phyloP scores from a whole-genome alignment of 2,113 vertebrate species.

The Anthoscopus minutus region DNA sequence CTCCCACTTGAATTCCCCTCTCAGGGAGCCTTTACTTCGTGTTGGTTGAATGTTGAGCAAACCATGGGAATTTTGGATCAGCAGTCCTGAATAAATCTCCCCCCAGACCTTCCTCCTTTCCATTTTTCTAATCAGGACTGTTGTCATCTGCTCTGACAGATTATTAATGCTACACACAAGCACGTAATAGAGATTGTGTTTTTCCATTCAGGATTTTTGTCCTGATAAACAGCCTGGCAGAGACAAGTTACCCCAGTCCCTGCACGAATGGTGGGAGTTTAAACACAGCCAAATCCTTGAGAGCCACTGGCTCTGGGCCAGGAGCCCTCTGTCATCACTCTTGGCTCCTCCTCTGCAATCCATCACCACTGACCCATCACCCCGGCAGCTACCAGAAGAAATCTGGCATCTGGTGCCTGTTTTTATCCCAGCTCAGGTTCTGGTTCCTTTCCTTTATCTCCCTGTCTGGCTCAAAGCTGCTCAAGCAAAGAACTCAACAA shows the following conservation, averaged over 20 bases:
- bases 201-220: slow-evolving; percentile 19
- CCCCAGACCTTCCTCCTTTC: background rate
- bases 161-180: slow-evolving; percentile 14
- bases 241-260: background rate
- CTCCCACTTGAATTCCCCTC: background rate
- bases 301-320: background rate
- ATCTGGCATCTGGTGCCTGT: slow-evolving; percentile 20
- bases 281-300: slow-evolving; percentile 10
- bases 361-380: slow-evolving; percentile 15
- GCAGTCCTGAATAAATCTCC: background rate
- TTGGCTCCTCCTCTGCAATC: slow-evolving; percentile 48
- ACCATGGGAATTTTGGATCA: background rate
- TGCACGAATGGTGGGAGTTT: background rate
- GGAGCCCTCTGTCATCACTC: background rate
- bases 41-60: background rate
- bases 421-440: background rate
- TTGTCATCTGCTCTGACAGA: slow-evolving; percentile 7
- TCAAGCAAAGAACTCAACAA: background rate
- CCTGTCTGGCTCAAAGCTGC: background rate
- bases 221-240: slow-evolving; percentile 28
- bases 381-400: slow-evolving; percentile 19
- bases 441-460: background rate
- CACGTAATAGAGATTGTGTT: background rate
- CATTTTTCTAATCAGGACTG: background rate
- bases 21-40: background rate